Evolutionary conservation across 30 jellyfish, hydroid and myxozoan species (phyloP), one percentile per base, ranked within the genome.

Genomic region (Rhopilema esculentum): DNA sequence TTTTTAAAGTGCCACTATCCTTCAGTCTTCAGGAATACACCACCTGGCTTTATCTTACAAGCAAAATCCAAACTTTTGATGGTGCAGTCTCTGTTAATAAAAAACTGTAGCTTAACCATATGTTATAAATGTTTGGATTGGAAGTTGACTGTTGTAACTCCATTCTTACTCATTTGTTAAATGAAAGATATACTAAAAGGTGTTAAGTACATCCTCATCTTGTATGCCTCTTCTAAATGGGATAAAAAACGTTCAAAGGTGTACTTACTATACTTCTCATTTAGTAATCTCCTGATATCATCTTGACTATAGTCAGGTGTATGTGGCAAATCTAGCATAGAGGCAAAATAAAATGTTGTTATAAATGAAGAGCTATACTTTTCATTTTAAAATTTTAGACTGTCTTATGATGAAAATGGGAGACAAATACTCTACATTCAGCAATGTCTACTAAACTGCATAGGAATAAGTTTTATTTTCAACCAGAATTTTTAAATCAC

Each of bases 211-310:
- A 63, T 19, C 29, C 73, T 63, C 73, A 63, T 63, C 73, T 24
- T 63, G 73, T 63, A 63, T 19, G 30, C 30, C 73, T 63, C 30
- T 19, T 63, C 73, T 63, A n/a, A 63, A 63, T 63, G 29, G 30
- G 7, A n/a, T 63, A 40, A 24, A 63, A 63, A 63, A 63, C 73
- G 27, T 63, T 63, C 73, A 63, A 63, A 24, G 73, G 73, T 63
- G 73, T 63, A 63, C 73, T 63, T 63, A 63, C 73, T 63, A 63
- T 63, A 63, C 73, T 63, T 63, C 30, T 63, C 73, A 63, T 63
- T 63, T n/a, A 63, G 73, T 63, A 63, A 63, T 63, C 73, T 63
- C 73, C 73, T 63, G 73, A 63, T 63, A 63, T 63, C 73, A 19
- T 63, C 73, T 63, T 63, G 73, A 63, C 30, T 63, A 63, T 19